Base-by-base conservation (phyloP, 1,140 invertebrate genomes). In the Neotoxoptera formosana region DNA sequence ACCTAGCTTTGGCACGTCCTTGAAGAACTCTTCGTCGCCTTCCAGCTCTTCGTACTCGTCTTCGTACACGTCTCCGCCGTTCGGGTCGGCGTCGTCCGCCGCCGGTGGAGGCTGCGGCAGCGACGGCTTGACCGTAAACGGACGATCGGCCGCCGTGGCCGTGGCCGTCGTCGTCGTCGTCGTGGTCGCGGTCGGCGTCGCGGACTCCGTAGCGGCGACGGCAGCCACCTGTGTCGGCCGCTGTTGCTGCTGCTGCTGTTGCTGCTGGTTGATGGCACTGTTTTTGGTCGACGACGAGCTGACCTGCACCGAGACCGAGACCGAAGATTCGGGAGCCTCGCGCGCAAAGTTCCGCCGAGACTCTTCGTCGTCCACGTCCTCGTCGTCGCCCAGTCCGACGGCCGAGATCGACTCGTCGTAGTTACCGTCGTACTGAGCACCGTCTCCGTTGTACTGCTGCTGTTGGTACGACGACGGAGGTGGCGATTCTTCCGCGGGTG, bases 401-500 rank as follows among this genome's bases (percentile, higher is more conserved):
- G 45, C 47, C 53, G 45, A 45, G n/a, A 48, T 23, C 25, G 17
- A 2, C 23, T 86, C 90, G 90, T 93, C 87, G 45, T 93, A 60
- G 21, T 20, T 81, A 67, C 76, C 91, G 90, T 89, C 87, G 88
- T 83, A 88, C 53, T 84, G 47, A 25, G 7, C 56, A 25, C 41
- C 93, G 11, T 51, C 90, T n/a, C 30, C 83, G 20, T 91, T 9
- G 7, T 51, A 87, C 17, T 89, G 90, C 51, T 94, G 93, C 45
- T 56, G 51, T 36, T 94, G 93, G 21, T 94, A 51, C 21, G 93
- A 87, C n/a, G 56, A 45, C 81, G 45, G 86, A 76, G 53, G 84
- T 1, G 81, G 93, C 25, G 93, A 45, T n/a, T 76, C 90, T 89
- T 83, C 84, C 3, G 21, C 36, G 41, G 96, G 96, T 94, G 95